phyloP scores from a whole-genome alignment of 2,797 vertebrate genomes.

The Sardinella longiceps region DNA sequence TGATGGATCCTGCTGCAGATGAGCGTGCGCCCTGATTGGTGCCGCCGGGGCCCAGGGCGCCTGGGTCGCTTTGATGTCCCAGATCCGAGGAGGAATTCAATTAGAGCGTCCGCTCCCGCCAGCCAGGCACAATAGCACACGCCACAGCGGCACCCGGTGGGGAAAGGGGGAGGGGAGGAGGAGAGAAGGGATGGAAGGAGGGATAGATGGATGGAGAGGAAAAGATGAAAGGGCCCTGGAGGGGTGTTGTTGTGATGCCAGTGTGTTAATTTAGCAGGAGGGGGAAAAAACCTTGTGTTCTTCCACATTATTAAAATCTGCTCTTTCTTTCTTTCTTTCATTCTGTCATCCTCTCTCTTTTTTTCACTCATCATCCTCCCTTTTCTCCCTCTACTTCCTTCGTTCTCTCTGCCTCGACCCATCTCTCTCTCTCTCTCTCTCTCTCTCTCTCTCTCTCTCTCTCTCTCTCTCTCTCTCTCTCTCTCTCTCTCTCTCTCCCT shows the following conservation, averaged over 20 bases:
- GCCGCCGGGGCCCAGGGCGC: background rate
- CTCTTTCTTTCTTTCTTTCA: background rate
- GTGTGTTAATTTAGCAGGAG: background rate
- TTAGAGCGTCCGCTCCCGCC: conserved; percentile 31
- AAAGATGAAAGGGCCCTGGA: background rate
- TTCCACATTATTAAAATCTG: background rate
- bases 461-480: background rate
- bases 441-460: background rate
- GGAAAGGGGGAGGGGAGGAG: background rate
- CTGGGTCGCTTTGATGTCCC: conserved; percentile 35
- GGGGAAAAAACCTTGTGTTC: background rate
- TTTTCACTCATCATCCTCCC: background rate
- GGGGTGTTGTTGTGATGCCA: background rate
- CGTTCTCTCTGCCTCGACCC: background rate
- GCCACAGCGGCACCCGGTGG: background rate
- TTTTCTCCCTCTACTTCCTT: background rate
- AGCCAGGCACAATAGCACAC: background rate
- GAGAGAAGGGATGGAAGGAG: background rate
- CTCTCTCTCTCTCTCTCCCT: background rate
- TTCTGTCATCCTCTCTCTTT: background rate
- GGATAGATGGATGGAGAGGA: background rate
- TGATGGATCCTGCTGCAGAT: background rate
- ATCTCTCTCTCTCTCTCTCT: background rate
- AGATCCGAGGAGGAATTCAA: conserved; percentile 43
- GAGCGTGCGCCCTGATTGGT: background rate